Evolutionary conservation across 2,888 invertebrate species (phyloP).

Genomic region (Lepidochitona cinerea): DNA sequence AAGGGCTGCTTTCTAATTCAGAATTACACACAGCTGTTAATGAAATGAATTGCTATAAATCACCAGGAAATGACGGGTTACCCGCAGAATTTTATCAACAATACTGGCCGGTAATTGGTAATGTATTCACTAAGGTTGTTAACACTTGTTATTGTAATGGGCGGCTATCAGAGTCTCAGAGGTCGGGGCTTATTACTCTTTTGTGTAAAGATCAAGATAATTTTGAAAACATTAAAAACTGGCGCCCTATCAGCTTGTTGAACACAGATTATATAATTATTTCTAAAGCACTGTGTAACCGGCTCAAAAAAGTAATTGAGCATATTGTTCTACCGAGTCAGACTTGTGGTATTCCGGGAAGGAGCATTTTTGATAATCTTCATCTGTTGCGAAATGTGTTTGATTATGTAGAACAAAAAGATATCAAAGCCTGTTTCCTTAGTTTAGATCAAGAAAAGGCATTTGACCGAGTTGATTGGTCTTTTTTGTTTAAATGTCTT

Average conservation of each 20-base stretch:
- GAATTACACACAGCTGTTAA: not conserved
- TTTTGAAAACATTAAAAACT: too few relatives aligned
- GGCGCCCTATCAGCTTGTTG: constrained; percentile 35
- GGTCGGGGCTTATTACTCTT: constrained; percentile 27
- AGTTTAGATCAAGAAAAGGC: constrained; percentile 43
- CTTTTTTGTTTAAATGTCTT: constrained; percentile 33
- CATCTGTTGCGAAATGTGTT: constrained; percentile 32
- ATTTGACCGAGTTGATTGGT: constrained; percentile 37
- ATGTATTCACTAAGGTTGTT: constrained; percentile 14
- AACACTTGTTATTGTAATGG: too few relatives aligned
- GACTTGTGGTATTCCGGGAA: constrained; percentile 30
- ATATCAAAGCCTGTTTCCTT: constrained; percentile 30
- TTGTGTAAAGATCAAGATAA: too few relatives aligned
- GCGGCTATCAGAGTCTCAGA: too few relatives aligned
- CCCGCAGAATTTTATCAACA: constrained; percentile 36
- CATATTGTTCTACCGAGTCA: too few relatives aligned
- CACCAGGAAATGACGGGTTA: constrained; percentile 34
- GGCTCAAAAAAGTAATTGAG: too few relatives aligned
- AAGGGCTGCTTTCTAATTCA: not conserved
- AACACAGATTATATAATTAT: constrained; percentile 38
- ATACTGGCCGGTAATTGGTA: too few relatives aligned
- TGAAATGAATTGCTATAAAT: too few relatives aligned
- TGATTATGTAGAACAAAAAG: constrained; percentile 35
- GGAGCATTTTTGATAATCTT: constrained; percentile 37
- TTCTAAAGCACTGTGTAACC: constrained; percentile 32